A percentile compares a stretch with the other conserved stretches of the same genome.
Evolutionary conservation across 2,113 vertebrate genomes (phyloP).

Genomic region (Sisor rabdophorus): DNA sequence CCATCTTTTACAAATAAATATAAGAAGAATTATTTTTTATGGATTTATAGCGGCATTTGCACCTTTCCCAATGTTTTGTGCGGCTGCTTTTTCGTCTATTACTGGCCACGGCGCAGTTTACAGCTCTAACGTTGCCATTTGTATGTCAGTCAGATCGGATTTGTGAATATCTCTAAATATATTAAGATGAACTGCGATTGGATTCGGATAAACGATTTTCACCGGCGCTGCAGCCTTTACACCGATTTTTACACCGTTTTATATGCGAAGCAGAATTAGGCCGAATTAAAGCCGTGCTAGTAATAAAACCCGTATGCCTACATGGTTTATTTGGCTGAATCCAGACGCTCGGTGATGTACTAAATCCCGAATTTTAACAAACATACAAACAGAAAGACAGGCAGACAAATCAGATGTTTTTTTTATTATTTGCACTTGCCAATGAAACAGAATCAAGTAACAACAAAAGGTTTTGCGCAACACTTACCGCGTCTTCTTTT

Average conservation of each 20-base stretch:
- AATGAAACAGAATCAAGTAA: too few species aligned
- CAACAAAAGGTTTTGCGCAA: background rate
- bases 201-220: background rate
- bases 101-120: background rate
- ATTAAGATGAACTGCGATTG: background rate
- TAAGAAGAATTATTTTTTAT: background rate
- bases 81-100: background rate
- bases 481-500: constrained; percentile 6
- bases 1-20: background rate
- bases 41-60: background rate
- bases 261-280: background rate
- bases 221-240: background rate
- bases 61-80: too few species aligned
- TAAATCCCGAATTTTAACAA: background rate
- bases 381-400: constrained; percentile 30
- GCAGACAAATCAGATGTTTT: constrained; percentile 7
- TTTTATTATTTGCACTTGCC: too few species aligned
- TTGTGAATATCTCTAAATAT: background rate
- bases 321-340: background rate
- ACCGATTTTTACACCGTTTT: background rate
- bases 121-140: background rate
- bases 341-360: too few species aligned
- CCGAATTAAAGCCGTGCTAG: background rate
- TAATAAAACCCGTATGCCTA: background rate
- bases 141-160: background rate